Conservation (phyloP, 2,113 vertebrate species). For the Chionomys nivalis region DNA sequence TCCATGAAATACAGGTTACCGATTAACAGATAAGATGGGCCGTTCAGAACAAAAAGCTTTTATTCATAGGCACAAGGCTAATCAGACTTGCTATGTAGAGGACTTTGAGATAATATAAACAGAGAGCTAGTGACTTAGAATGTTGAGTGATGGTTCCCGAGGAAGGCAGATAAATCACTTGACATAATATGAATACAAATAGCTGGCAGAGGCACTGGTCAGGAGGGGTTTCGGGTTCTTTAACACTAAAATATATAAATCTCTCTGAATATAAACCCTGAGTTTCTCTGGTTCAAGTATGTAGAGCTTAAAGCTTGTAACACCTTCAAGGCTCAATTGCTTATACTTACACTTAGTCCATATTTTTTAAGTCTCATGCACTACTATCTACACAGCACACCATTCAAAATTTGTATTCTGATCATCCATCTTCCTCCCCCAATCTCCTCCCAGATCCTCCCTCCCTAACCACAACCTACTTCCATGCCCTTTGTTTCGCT, state of each 20-base stretch:
- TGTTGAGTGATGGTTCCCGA: constrained; percentile 54
- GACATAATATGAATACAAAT: constrained; percentile 50
- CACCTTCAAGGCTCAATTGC: background rate
- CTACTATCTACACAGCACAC: background rate
- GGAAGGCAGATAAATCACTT: constrained; percentile 53
- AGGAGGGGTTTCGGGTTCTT: background rate
- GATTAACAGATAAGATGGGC: constrained; percentile 1
- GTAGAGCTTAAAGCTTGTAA: background rate
- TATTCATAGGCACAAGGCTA: constrained; percentile 46
- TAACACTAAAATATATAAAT: background rate
- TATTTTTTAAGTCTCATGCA: background rate
- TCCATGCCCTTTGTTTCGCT: background rate
- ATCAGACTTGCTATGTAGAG: constrained; percentile 42
- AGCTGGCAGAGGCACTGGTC: background rate
- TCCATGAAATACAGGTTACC: constrained; percentile 25
- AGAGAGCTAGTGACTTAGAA: background rate
- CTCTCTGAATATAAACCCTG: background rate
- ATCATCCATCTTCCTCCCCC: background rate
- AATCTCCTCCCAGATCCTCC: background rate
- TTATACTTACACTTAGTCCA: background rate
- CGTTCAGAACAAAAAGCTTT: background rate
- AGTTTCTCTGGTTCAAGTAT: background rate
- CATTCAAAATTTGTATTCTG: background rate
- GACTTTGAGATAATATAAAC: constrained; percentile 51
- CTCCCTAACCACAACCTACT: background rate